Base-by-base conservation (phyloP, 2,113 vertebrate genomes). In the Oryzias javanicus region DNA sequence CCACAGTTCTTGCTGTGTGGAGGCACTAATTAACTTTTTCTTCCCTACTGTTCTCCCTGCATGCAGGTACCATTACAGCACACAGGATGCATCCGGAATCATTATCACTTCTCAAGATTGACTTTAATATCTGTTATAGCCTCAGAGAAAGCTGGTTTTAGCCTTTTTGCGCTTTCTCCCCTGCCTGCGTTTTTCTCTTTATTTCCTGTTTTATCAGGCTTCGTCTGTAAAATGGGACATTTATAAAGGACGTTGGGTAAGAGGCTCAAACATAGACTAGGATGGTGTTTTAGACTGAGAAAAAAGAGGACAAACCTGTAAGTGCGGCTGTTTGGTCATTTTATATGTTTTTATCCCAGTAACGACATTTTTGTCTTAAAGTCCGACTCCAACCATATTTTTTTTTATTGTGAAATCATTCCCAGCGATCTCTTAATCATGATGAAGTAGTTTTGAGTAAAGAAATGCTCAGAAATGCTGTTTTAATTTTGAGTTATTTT, bases 11-110 rank as follows among this genome's bases (percentile, higher is more conserved):
- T 52, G 52, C 74, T 62, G 72, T 65, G 40, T 76, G 78, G 60
- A 69, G 76, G 46, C 61, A 68, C 70, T 85, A 78, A 85, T 86
- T 81, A 84, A 68, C 71, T 67, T 54, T 68, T 56, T 70, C 75
- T 40, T 83, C 63, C 74, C 74, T 12, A 55, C 66, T 58, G 72
- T 61, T 67, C 56, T 60, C 68, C 42, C 80, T 65, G 72, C 60
- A 44, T 73, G 83, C 67, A 72, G 66, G 54, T 66, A 41, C 69
- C 47, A 29, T 76, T 76, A 63, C 45, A 63, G 75, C 68, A 54
- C 63, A 78, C 3, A 55, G 55, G 64, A 48, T 62, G 62, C 55
- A 72, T 79, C 75, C 55, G 55, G 62, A 71, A 46, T 72, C 81
- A 74, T 86, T 73, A 73, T 64, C 65, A 55, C 72, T 54, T 64